These are phyloP conservation scores for Hipparchia sbordonii DNA, from an alignment of 2,888 invertebrate species.

Conservation along the genomic window DNA sequence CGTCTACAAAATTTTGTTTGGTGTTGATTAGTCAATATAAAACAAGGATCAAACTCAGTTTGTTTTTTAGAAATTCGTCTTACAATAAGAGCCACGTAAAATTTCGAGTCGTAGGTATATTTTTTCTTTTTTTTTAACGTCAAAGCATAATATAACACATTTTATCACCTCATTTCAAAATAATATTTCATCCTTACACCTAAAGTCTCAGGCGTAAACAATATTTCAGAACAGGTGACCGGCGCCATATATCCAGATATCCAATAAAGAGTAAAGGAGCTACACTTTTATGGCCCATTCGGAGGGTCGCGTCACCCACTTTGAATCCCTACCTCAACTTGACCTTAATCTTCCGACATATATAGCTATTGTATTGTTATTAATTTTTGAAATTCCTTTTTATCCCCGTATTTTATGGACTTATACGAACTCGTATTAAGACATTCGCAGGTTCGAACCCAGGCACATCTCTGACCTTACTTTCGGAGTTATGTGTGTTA, in stretches of 20 bases:
- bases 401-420: too few relatives aligned
- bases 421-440: too few relatives aligned
- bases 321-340: slow-evolving; percentile 63
- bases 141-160: not conserved
- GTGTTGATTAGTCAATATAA: too few relatives aligned
- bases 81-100: too few relatives aligned
- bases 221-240: slow-evolving; percentile 52
- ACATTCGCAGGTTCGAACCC: too few relatives aligned
- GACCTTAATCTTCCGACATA: slow-evolving; percentile 64
- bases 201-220: slow-evolving; percentile 42
- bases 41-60: too few relatives aligned
- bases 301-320: slow-evolving; percentile 57
- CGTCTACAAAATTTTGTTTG: too few relatives aligned
- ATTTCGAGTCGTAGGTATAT: not conserved
- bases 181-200: slow-evolving; percentile 30
- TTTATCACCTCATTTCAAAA: slow-evolving; percentile 26
- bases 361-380: slow-evolving; percentile 56
- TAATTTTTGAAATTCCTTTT: not conserved
- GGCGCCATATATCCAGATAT: slow-evolving; percentile 58
- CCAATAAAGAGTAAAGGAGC: slow-evolving; percentile 58
- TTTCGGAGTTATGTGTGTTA: too few relatives aligned
- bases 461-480: too few relatives aligned
- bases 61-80: too few relatives aligned
- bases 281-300: slow-evolving; percentile 69
- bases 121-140: too few relatives aligned